These are phyloP conservation scores for Trichosurus vulpecula DNA, from an alignment of 2,797 vertebrate species.

Conservation along the genomic window DNA sequence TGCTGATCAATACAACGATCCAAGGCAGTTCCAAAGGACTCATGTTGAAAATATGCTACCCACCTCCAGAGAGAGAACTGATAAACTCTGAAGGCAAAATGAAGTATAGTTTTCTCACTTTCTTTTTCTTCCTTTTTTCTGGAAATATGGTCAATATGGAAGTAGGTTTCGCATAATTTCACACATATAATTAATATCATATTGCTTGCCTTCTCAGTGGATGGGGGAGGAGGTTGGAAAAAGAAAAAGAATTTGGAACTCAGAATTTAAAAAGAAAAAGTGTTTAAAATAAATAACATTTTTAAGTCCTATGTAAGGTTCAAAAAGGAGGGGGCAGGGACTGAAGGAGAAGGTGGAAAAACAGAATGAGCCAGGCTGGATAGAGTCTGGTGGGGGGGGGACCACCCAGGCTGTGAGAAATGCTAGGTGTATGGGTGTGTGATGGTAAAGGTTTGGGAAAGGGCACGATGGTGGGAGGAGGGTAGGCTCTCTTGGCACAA, in stretches of 20 bases:
- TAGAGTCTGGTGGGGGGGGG: background rate
- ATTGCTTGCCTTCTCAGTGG: background rate
- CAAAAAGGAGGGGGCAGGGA: background rate
- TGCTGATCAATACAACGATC: background rate
- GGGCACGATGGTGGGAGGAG: background rate
- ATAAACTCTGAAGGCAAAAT: background rate
- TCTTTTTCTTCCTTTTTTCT: background rate
- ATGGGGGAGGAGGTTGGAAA: background rate
- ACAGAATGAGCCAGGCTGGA: background rate
- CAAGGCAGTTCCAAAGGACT: background rate
- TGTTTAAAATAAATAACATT: background rate
- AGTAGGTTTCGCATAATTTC: background rate
- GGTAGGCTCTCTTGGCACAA: background rate
- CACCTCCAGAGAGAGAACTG: background rate
- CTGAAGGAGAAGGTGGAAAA: background rate
- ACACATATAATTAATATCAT: background rate
- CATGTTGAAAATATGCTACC: background rate
- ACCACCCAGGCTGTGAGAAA: background rate
- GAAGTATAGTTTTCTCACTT: background rate
- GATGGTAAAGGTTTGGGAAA: background rate
- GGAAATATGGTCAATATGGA: background rate
- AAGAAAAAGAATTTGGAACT: background rate
- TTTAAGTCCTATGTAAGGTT: background rate
- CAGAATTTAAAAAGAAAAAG: background rate
- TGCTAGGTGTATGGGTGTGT: fast-evolving